phyloP scores from a whole-genome alignment of 2,888 invertebrate genomes.

The Criorhina ranunculi region DNA sequence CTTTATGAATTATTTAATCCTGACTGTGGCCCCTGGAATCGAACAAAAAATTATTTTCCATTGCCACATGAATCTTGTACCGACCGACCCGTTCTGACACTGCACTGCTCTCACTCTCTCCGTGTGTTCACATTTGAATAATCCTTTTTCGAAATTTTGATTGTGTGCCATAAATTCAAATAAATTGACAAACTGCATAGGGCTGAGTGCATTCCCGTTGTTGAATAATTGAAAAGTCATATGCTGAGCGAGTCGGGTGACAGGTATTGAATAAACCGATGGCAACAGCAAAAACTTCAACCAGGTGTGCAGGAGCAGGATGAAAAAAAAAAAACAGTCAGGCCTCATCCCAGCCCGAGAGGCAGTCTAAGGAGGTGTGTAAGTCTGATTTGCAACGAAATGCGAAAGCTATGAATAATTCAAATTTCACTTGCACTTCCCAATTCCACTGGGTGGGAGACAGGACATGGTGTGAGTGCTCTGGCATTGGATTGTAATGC shows the following conservation, averaged over 20 bases:
- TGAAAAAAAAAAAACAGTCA: constrained; percentile 30
- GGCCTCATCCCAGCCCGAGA: not conserved
- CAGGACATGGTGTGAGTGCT: not conserved
- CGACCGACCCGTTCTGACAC: too few species aligned
- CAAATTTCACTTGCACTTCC: constrained; percentile 78
- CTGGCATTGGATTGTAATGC: constrained; percentile 8
- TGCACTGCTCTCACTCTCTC: not conserved
- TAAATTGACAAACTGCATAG: constrained; percentile 77
- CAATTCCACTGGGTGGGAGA: constrained; percentile 9
- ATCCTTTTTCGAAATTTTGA: constrained; percentile 77
- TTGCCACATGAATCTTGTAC: constrained; percentile 38
- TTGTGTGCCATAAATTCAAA: constrained; percentile 77
- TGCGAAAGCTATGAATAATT: constrained; percentile 81
- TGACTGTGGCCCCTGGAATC: constrained; percentile 26
- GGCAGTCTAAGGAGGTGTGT: constrained; percentile 73
- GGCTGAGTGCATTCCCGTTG: constrained; percentile 75
- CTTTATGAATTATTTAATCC: constrained; percentile 75
- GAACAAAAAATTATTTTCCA: constrained; percentile 39
- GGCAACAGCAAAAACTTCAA: constrained; percentile 28
- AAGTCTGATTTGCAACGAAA: constrained; percentile 75
- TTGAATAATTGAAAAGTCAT: constrained; percentile 77
- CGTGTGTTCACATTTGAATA: constrained; percentile 70
- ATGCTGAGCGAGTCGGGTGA: constrained; percentile 66
- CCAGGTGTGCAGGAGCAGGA: constrained; percentile 47
- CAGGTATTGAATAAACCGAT: constrained; percentile 71